Base-by-base conservation (phyloP, 2,797 vertebrate species). In the Mus spretus region DNA sequence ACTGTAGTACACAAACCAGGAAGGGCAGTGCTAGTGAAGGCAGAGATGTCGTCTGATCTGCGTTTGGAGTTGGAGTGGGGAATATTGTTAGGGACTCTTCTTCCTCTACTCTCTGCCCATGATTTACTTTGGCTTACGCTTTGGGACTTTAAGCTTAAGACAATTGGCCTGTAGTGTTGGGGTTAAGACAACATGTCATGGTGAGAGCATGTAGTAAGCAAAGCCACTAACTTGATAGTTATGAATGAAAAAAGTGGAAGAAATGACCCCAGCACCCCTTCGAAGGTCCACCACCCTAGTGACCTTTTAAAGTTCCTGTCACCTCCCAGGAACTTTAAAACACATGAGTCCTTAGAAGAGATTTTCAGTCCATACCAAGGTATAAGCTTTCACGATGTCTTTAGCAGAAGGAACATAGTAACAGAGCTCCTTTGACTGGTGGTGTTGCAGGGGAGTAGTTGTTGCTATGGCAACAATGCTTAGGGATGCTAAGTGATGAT, bases 401-500 rank as follows among this genome's bases (percentile, higher is more conserved):
- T 81, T 47, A 80, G 65, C 91, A 70, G 53, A 81, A 47, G 47
- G 26, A 40, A 26, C 53, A 72, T 28, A 34, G 22, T 67, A 24
- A 22, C 19, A n/a, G 83, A 85, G 28, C 31, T 70, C 28, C 44
- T 50, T 44, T 12, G 4, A 55, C n/a, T 40, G 20, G 26, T 63
- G 78, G 77, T n/a, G 22, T 1, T 7, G 4, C 37, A 78, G 3
- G 86, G 89, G 90, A 1, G 13, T 65, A 22, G 31, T 57, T 3
- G 0, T n/a, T n/a, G 55, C 81, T 34, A 6, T 20, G 8, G 26
- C 22, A 44, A 28, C 6, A 2, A 8, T 47, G 44, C 75, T 50
- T 26, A 77, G 26, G 75, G 75, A 9, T 77, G 75, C 40, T 77
- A 15, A 77, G 24, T 61, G 55, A 3, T n/a, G 11, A 0, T 15